Evolutionary conservation across 2,113 vertebrate genomes (phyloP).

Genomic region (Ailuropoda melanoleuca): DNA sequence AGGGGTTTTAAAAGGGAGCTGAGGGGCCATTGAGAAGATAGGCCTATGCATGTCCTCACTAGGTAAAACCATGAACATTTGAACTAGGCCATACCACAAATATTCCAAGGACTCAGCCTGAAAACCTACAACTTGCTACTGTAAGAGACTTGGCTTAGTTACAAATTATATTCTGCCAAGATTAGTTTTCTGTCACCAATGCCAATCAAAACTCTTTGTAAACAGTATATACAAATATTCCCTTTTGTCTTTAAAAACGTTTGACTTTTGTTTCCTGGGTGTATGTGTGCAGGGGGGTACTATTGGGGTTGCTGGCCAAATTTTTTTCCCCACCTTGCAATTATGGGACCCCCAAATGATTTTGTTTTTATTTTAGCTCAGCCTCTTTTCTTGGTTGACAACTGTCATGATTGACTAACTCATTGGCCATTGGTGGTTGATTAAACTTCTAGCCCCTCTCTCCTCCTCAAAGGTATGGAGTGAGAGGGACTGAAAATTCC

Average conservation of each 20-base stretch:
- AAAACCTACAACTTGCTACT: not conserved
- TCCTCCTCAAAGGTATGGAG: not conserved
- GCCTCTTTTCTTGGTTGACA: not conserved
- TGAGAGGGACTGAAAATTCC: not conserved
- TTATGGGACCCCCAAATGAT: not conserved
- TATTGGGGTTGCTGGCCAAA: not conserved
- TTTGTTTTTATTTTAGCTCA: not conserved
- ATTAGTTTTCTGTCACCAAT: not conserved
- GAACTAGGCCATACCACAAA: not conserved
- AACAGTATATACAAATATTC: not conserved
- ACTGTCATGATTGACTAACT: not conserved
- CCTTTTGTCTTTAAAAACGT: not conserved
- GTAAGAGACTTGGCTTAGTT: not conserved
- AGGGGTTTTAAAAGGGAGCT: not conserved
- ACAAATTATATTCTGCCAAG: not conserved
- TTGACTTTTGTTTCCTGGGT: not conserved
- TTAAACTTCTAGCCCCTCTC: not conserved
- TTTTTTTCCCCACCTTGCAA: not conserved
- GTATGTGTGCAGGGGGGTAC: not conserved
- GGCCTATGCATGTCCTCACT: not conserved
- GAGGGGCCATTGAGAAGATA: not conserved
- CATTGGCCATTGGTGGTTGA: not conserved
- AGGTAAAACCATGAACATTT: not conserved
- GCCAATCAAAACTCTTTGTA: not conserved
- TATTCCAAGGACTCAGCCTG: not conserved